A percentile compares a stretch with the other conserved stretches of the same genome.
phyloP scores from a whole-genome alignment of 2,113 vertebrate genomes.

The Laticauda laticaudata region DNA sequence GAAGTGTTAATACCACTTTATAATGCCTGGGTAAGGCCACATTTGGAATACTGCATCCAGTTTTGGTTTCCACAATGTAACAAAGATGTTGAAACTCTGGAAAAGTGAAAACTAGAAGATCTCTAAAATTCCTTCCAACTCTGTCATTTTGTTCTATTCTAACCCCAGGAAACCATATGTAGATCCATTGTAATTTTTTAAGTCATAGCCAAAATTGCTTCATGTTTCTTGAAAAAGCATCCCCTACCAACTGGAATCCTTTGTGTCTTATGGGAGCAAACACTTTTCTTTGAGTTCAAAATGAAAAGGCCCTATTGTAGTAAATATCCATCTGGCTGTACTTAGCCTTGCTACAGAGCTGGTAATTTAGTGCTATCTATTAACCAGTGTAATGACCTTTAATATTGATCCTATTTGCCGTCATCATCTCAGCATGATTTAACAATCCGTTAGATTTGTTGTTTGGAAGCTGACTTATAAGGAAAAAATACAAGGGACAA shows the following conservation, averaged over 20 bases:
- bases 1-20: no score
- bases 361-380: background rate
- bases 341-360: background rate
- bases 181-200: background rate
- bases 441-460: background rate
- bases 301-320: background rate
- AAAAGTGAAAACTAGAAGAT: no score
- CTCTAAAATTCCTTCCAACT: no score
- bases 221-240: background rate
- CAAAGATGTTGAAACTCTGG: no score
- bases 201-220: background rate
- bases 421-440: background rate
- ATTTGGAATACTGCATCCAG: no score
- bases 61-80: no score
- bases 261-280: background rate
- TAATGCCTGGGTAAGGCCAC: no score
- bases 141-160: no score
- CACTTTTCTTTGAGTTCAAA: background rate
- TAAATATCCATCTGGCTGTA: background rate
- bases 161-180: background rate
- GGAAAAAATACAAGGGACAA: background rate
- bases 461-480: background rate
- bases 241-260: background rate
- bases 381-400: conserved; percentile 2
- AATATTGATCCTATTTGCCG: background rate